Base-by-base conservation (phyloP, 2,797 vertebrate species). In the Heteromormyrus szaboi region DNA sequence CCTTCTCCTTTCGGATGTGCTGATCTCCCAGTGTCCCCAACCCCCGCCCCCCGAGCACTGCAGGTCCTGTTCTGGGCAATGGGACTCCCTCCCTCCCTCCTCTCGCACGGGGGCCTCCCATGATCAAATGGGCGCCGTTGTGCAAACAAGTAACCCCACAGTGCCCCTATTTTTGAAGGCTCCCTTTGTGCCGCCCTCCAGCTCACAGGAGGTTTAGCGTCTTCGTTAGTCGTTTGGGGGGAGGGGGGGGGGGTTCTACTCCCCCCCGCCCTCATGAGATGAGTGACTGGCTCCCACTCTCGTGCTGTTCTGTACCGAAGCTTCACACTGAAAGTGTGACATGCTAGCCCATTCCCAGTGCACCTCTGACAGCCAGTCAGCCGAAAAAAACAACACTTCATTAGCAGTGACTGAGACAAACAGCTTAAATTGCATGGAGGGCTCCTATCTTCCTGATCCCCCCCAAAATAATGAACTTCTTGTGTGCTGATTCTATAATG, bases 121-220 rank as follows among this genome's bases (percentile, higher is more conserved):
- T 65, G 90, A 94, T 93, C 94, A 94, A 92, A 95, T 94, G 92
- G 89, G 92, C 93, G 92, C 93, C 93, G 93, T 91, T 29, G 90
- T 89, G 94, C 95, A 96, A 96, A 96, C 95, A 96, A 94, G 93
- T 91, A 89, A 86, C 90, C 54, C 54, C 91, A 33, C 88, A 65
- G 44, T 85, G 88, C 65, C 86, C 90, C 92, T 92, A 92, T 92
- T 92, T 92, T 88, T 90, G 72, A 62, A 65, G 29, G 50, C 83
- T 89, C 89, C 91, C 89, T 56, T 2, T 85, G 86, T 65, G 89
- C 72, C 41, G 7, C 14, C 33, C 90, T 48, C 90, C 92, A 88
- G 85, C 88, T 25, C 94, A 91, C 91, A 89, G 89, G 76, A 79
- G 89, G 89, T 89, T 85, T 46, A 25, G 44, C 48, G 76, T 83